These are phyloP conservation scores for Hoplodrina ambigua DNA, from an alignment of 2,888 invertebrate genomes.

Conservation along the genomic window DNA sequence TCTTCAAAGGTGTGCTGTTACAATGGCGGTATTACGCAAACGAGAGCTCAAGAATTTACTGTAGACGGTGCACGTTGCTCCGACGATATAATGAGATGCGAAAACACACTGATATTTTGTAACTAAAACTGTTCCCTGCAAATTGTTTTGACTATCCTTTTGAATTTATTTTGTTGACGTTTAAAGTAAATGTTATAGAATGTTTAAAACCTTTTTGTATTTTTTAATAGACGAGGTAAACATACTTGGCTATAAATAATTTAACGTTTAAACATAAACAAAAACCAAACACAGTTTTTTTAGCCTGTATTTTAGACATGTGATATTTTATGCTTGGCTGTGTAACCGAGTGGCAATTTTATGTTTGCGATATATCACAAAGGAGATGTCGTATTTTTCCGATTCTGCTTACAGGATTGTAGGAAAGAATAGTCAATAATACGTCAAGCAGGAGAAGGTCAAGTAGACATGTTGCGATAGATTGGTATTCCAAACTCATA, in stretches of 20 bases:
- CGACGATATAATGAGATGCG: constrained; percentile 80
- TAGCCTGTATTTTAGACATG: constrained; percentile 15
- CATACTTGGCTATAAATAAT: too few species aligned
- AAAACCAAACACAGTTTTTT: constrained; percentile 4
- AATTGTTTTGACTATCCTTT: constrained; percentile 37
- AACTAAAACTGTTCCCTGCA: constrained; percentile 64
- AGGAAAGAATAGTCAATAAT: constrained; percentile 6
- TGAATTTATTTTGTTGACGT: constrained; percentile 30
- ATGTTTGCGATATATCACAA: constrained; percentile 33
- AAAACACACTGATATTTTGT: constrained; percentile 71
- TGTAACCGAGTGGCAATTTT: constrained; percentile 33
- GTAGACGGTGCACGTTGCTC: constrained; percentile 69
- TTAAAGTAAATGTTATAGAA: constrained; percentile 11
- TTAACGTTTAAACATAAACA: constrained; percentile 5
- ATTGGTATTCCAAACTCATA: constrained; percentile 36
- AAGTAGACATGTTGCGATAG: constrained; percentile 16
- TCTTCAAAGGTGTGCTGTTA: constrained; percentile 82
- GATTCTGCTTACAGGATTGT: constrained; percentile 6
- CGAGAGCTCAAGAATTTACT: constrained; percentile 80
- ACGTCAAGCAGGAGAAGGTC: constrained; percentile 32
- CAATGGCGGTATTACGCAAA: constrained; percentile 81
- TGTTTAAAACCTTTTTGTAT: too few species aligned
- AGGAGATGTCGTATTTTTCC: constrained; percentile 29
- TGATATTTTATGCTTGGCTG: constrained; percentile 29
- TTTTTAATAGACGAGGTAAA: too few species aligned